Base-by-base conservation (phyloP, 2,113 vertebrate species). In the Polypterus senegalus region DNA sequence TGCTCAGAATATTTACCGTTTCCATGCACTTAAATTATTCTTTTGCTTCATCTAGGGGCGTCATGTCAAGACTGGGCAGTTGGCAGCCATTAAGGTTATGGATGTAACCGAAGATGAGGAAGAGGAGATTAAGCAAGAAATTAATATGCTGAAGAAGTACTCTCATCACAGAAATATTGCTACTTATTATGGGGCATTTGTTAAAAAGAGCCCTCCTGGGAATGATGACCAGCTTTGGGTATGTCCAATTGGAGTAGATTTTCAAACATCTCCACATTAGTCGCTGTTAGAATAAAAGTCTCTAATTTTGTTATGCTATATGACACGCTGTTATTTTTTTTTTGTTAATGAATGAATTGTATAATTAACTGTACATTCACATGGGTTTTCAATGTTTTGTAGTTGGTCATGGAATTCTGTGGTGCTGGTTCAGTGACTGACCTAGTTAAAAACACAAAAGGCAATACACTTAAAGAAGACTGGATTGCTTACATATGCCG, bases 81-180 rank as follows among this genome's bases (percentile, higher is more conserved):
- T 95, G 78, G 92, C 92, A 46, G 92, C 92, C 76, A 95, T 95
- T 75, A 95, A 95, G 73, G 91, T 95, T 74, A 95, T 95, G 92
- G 92, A 95, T 46, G 92, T 95, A 53, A 95, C 92, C 0, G 92
- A 95, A 81, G 92, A 95, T 10, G 92, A 95, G 61, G 92, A 94
- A 45, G 92, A 94, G 65, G 92, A 94, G 76, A 94, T 95, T 71
- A 95, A 95, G 67, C 92, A 91, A 51, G 92, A 95, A 75, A 95
- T 95, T 79, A 95, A 95, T 81, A 95, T 95, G 92, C 69, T 95
- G 74, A 95, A 95, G 70, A 95, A 93, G 63, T 95, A 94, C 72
- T 92, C 91, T 55, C 92, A 95, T 74, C 92, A 95, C 64, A 87
- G 92, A 45, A 95, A 95, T 78, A 95, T 95, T 2, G 92, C 92